Conservation (phyloP, 2,888 invertebrate genomes). For the Latrodectus hesperus region DNA sequence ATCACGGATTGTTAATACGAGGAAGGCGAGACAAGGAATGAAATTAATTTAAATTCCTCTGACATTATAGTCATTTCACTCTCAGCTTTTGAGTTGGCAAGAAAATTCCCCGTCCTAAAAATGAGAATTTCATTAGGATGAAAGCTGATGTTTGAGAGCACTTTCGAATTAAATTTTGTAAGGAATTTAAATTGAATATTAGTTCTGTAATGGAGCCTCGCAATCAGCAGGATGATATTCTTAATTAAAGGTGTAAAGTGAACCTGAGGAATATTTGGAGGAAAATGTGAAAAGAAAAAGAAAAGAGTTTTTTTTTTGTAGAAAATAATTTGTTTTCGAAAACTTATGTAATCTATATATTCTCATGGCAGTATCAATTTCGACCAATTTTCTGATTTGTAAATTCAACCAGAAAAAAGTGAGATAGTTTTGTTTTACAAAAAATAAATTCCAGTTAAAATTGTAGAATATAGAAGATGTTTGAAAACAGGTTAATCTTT, state of each 20-base stretch:
- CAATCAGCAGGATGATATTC: background rate
- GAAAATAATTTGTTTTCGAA: background rate
- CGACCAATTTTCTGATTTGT: too few relatives aligned
- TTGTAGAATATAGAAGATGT: too few relatives aligned
- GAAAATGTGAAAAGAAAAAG: too few relatives aligned
- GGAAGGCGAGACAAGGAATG: background rate
- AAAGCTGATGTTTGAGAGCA: background rate
- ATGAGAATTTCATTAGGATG: background rate
- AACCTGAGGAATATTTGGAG: background rate
- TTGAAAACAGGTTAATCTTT: too few relatives aligned
- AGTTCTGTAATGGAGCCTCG: background rate
- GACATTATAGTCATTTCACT: background rate
- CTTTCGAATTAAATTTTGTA: background rate
- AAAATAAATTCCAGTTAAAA: too few relatives aligned
- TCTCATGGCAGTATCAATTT: too few relatives aligned
- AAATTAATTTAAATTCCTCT: slow-evolving; percentile 5
- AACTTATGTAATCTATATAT: too few relatives aligned
- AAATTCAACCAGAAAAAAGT: too few relatives aligned
- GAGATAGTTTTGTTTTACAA: too few relatives aligned
- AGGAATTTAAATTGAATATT: slow-evolving; percentile 3
- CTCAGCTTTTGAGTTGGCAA: background rate
- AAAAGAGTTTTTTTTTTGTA: background rate
- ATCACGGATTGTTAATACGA: background rate
- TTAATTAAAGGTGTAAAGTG: background rate
- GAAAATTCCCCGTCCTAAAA: slow-evolving; percentile 1